These are phyloP conservation scores for Condylura cristata DNA, from an alignment of 2,113 vertebrate species.

Conservation along the genomic window DNA sequence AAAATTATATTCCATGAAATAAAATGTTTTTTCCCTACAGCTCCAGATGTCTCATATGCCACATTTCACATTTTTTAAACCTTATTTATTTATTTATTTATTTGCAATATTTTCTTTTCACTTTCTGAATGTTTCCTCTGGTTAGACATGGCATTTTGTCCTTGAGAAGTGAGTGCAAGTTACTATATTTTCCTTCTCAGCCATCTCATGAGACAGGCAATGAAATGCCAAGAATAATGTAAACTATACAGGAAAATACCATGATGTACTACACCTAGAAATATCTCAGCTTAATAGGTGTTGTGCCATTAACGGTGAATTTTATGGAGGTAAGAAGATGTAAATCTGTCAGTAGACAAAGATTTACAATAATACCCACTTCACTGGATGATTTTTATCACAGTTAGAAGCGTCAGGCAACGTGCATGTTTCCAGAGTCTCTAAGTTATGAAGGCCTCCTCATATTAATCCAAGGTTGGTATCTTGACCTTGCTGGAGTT, in stretches of 20 bases:
- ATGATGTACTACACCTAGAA: slow-evolving; percentile 84
- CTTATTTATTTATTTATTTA: too few species aligned
- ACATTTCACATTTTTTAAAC: too few species aligned
- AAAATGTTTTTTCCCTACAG: slow-evolving; percentile 57
- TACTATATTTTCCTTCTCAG: slow-evolving; percentile 82
- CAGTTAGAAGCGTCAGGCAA: slow-evolving; percentile 79
- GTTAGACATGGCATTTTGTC: slow-evolving; percentile 79
- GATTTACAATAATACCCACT: slow-evolving; percentile 85
- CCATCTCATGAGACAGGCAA: slow-evolving; percentile 79
- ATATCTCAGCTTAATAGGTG: slow-evolving; percentile 87
- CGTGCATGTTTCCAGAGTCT: slow-evolving; percentile 73
- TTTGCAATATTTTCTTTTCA: slow-evolving; percentile 78
- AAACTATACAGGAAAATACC: slow-evolving; percentile 86
- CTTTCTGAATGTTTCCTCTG: slow-evolving; percentile 74
- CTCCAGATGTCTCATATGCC: slow-evolving; percentile 35
- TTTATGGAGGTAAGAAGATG: slow-evolving; percentile 85
- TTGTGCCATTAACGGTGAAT: slow-evolving; percentile 86
- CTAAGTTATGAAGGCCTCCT: slow-evolving; percentile 74
- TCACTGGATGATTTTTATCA: slow-evolving; percentile 83
- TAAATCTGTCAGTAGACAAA: slow-evolving; percentile 88
- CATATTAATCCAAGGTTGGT: slow-evolving; percentile 74
- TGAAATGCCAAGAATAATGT: slow-evolving; percentile 83
- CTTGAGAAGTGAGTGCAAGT: slow-evolving; percentile 85
- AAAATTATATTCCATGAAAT: slow-evolving; percentile 59
- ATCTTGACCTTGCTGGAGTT: slow-evolving; percentile 75